These are phyloP conservation scores for Boloria selene DNA, from an alignment of 2,888 invertebrate genomes.

Conservation along the genomic window DNA sequence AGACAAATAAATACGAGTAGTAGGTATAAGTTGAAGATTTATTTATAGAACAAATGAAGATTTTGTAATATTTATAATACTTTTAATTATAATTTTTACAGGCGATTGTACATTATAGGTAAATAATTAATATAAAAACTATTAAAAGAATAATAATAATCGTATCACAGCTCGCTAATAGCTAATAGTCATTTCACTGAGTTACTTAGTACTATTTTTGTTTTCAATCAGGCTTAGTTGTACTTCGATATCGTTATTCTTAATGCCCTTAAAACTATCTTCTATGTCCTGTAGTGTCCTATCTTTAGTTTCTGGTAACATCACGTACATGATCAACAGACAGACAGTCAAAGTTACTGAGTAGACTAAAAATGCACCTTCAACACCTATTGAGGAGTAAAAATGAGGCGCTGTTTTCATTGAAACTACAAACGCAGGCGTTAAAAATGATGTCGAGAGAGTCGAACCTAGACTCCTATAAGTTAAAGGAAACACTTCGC, in stretches of 20 bases:
- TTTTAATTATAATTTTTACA: too few species aligned
- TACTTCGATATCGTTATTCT: constrained; percentile 58
- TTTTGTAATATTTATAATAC: too few species aligned
- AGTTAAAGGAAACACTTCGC: constrained; percentile 74
- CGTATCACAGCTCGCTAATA: constrained; percentile 17
- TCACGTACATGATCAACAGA: constrained; percentile 60
- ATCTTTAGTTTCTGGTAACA: constrained; percentile 84
- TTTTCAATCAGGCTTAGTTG: constrained; percentile 62
- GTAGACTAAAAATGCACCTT: constrained; percentile 74
- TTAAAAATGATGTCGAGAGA: constrained; percentile 71
- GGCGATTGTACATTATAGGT: too few species aligned
- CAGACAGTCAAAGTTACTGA: constrained; percentile 65
- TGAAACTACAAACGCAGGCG: constrained; percentile 71
- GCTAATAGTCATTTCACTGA: constrained; percentile 1
- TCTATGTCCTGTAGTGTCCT: constrained; percentile 85
- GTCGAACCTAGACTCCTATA: constrained; percentile 76
- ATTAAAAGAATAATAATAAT: constrained; percentile 2
- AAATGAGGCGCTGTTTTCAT: constrained; percentile 79
- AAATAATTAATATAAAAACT: not conserved
- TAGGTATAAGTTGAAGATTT: too few species aligned
- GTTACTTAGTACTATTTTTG: constrained; percentile 13
- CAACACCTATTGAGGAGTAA: constrained; percentile 70
- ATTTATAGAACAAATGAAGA: too few species aligned
- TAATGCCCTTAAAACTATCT: constrained; percentile 71
- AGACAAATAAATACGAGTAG: too few species aligned